phyloP scores from a whole-genome alignment of 2,113 vertebrate species.

The Ammodytes dubius region DNA sequence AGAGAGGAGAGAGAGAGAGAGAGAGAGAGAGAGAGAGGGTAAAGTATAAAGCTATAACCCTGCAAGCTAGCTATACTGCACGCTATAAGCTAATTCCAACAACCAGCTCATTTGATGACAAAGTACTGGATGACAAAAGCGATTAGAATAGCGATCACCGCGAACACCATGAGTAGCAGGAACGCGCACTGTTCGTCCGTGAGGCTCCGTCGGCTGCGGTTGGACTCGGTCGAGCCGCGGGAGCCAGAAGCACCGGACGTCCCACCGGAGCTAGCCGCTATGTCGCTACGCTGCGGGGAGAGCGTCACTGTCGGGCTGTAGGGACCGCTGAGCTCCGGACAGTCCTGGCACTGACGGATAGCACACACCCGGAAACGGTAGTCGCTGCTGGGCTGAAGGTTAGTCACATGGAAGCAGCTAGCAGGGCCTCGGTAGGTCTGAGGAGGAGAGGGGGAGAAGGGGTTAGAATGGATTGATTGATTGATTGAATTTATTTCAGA shows the following conservation, averaged over 20 bases:
- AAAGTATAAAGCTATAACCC: slow-evolving; percentile 78
- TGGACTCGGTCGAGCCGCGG: slow-evolving; percentile 84
- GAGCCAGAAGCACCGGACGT: slow-evolving; percentile 72
- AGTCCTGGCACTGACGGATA: slow-evolving; percentile 94
- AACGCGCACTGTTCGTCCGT: slow-evolving; percentile 97
- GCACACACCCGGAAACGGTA: slow-evolving; percentile 95
- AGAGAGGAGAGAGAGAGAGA: too few relatives aligned
- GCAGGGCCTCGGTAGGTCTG: slow-evolving; percentile 93
- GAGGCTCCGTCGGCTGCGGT: slow-evolving; percentile 86
- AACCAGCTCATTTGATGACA: slow-evolving; percentile 93
- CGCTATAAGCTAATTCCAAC: slow-evolving; percentile 25
- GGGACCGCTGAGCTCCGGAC: slow-evolving; percentile 90
- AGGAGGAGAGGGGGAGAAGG: neutral
- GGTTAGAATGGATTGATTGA: too few relatives aligned
- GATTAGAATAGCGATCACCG: slow-evolving; percentile 95
- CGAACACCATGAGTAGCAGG: slow-evolving; percentile 94
- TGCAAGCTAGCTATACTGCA: slow-evolving; percentile 31
- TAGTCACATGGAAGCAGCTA: slow-evolving; percentile 89
- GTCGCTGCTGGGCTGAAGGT: slow-evolving; percentile 92
- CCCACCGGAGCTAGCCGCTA: slow-evolving; percentile 67
- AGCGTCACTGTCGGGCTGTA: slow-evolving; percentile 93
- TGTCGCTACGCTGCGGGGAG: slow-evolving; percentile 89
- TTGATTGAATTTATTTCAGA: too few relatives aligned
- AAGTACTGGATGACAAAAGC: slow-evolving; percentile 99
- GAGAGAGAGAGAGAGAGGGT: slow-evolving; percentile 16